Base-by-base conservation (phyloP, 2,797 vertebrate genomes). In the Neoniphon sammara region DNA sequence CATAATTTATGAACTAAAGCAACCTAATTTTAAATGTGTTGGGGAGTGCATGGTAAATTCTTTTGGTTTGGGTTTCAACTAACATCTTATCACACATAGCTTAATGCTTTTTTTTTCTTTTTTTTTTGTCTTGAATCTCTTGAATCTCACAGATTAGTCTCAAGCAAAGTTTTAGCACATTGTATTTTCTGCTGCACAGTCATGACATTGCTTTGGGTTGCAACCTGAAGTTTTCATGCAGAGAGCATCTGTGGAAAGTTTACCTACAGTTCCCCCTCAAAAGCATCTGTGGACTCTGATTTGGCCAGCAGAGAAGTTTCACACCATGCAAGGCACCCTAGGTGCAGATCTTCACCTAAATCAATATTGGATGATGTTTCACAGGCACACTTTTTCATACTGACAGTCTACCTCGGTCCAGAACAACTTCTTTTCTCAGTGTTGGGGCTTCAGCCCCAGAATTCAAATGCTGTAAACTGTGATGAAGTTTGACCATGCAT, bases 171-270 rank as follows among this genome's bases (percentile, higher is more conserved):
- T 20, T 25, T 59, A 25, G 12, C 54, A 53, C 31, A 44, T 79
- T 80, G 42, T 39, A 64, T 39, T 39, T 39, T 39, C 7, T 3
- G 36, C 42, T 77, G 25, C 76, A 46, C 59, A 10, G 80, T 71
- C 18, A 47, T 36, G 59, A 66, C 52, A 58, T 59, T 21, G 46
- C 52, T 20, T 61, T 77, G 70, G 42, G 58, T 66, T 75, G 30
- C 21, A 72, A 79, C 47, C 75, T 81, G 62, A 81, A 73, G n/a
- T 8, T 75, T 80, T 60, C 50, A 39, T 59, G 63, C 75, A 55
- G 61, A 80, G 62, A 58, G 65, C 70, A 85, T 84, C 73, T 77
- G 79, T 75, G 66, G 59, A 54, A 34, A 56, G 12, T 70, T 75
- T 61, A 30, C 64, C 25, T 27, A 27, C 25, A 27, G 25, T 27